These are phyloP conservation scores for Caloenas nicobarica DNA, from an alignment of 2,113 vertebrate genomes.

Conservation along the genomic window DNA sequence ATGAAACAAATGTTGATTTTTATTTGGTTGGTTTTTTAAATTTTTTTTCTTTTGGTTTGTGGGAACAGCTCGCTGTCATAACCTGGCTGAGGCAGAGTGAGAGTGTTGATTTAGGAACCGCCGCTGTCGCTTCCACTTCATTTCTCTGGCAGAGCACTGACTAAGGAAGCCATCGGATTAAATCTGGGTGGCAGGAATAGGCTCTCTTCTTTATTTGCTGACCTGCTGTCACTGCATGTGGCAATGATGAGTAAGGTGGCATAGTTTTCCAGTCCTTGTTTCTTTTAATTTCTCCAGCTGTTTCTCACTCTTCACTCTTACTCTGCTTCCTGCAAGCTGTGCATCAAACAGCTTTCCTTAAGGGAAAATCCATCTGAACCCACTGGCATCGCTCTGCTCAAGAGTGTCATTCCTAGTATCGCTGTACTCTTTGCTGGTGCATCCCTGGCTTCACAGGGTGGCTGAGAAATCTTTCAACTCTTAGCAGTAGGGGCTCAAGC, in stretches of 20 bases:
- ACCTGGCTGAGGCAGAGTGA: neutral
- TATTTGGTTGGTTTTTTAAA: neutral
- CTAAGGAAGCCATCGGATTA: neutral
- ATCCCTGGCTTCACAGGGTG: neutral
- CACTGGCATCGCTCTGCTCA: neutral
- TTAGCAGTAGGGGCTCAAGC: neutral
- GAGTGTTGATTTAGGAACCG: neutral
- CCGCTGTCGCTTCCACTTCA: neutral
- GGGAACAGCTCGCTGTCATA: neutral
- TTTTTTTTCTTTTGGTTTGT: neutral
- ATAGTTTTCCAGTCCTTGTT: neutral
- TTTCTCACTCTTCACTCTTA: neutral
- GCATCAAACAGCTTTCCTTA: neutral
- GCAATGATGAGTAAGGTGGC: neutral
- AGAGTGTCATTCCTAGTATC: neutral
- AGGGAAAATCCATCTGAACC: neutral
- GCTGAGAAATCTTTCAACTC: neutral
- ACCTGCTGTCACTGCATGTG: neutral
- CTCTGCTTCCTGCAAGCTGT: neutral
- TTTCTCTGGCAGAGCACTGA: neutral
- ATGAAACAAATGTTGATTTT: neutral
- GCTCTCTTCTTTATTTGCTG: neutral
- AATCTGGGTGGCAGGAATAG: neutral
- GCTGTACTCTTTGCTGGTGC: neutral
- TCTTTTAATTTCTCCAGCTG: neutral